Percentiles rank a stretch among this genome's conserved stretches.
phyloP scores from a whole-genome alignment of 2,888 invertebrate genomes.

The Agonopterix subpropinquella region DNA sequence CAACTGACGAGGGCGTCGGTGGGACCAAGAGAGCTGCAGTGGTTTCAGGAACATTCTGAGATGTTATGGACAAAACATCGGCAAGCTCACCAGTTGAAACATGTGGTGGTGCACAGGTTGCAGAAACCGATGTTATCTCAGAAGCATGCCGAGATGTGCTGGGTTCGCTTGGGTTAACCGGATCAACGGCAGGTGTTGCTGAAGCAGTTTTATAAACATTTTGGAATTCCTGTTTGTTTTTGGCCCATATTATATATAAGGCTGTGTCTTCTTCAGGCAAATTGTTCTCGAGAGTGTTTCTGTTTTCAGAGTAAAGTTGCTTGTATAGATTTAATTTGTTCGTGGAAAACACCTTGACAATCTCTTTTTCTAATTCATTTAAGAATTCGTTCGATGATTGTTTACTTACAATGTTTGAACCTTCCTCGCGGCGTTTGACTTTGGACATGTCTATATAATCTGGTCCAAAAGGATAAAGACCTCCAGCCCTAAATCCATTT shows the following conservation, averaged over 20 bases:
- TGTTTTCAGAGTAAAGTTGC: constrained; percentile 13
- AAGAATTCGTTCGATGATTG: constrained; percentile 7
- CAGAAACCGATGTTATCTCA: no score
- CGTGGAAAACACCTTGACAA: constrained; percentile 10
- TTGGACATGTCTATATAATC: constrained; percentile 18
- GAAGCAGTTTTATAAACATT: not conserved
- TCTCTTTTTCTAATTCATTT: constrained; percentile 15
- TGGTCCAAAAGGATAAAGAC: constrained; percentile 21
- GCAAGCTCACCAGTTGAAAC: not conserved
- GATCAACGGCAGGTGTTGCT: not conserved
- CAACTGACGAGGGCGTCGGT: no score
- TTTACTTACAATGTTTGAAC: not conserved
- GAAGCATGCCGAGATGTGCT: no score
- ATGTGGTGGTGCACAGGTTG: not conserved
- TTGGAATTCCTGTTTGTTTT: constrained; percentile 12
- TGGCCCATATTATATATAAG: constrained; percentile 14
- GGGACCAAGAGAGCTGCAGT: no score
- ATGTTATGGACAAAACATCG: not conserved
- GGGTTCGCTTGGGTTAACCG: not conserved
- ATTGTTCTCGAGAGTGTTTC: constrained; percentile 8
- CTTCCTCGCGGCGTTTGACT: constrained; percentile 9
- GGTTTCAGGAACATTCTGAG: not conserved
- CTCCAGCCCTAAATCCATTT: constrained; percentile 20
- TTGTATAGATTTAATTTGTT: constrained; percentile 17
- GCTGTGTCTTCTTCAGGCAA: constrained; percentile 12